These are phyloP conservation scores for Corticium candelabrum DNA, from an alignment of 37 sponge, comb jelly and placozoan species.

Conservation along the genomic window DNA sequence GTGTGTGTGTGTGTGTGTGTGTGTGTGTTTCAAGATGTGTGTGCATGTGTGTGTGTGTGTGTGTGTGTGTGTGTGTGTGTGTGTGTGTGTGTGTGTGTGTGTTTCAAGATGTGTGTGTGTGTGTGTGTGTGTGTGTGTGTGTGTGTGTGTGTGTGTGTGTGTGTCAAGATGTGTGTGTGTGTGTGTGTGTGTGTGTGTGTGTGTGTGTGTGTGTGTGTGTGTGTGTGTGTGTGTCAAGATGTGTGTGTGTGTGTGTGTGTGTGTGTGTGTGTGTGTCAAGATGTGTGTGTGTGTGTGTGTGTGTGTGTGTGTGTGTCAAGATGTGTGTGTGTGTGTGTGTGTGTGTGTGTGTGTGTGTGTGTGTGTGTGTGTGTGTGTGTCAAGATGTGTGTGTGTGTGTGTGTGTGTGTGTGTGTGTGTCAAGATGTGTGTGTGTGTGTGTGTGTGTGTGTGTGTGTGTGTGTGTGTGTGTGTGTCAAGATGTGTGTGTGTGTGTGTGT, in stretches of 20 bases:
- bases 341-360: conserved; percentile 5
- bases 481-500: background rate
- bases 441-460: background rate
- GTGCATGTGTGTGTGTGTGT: background rate
- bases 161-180: background rate
- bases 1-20: conserved; percentile 5
- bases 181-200: conserved; percentile 5
- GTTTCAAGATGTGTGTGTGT: conserved; percentile 16
- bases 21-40: no score
- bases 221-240: background rate
- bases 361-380: conserved; percentile 5
- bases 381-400: background rate
- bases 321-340: conserved; percentile 1
- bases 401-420: background rate
- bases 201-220: conserved; percentile 5
- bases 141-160: conserved; percentile 7
- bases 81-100: no score
- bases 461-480: background rate
- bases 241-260: background rate
- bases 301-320: background rate
- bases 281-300: background rate
- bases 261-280: background rate
- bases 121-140: conserved; percentile 21
- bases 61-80: conserved; percentile 29
- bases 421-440: background rate